Percentiles rank a stretch among this genome's conserved stretches.
These are phyloP conservation scores for Leucophenga montana DNA, from an alignment of 2,888 invertebrate species.

Conservation along the genomic window DNA sequence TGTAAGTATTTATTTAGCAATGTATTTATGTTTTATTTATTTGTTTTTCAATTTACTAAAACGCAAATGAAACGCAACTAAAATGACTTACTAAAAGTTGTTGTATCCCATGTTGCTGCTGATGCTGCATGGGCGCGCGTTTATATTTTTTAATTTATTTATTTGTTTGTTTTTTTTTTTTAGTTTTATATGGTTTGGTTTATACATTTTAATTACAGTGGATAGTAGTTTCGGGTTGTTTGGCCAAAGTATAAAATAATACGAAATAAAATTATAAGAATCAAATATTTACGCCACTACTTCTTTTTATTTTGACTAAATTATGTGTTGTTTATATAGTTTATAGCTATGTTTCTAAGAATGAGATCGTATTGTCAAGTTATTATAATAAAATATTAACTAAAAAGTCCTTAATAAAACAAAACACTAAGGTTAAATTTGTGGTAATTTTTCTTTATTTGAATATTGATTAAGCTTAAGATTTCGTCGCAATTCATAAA, in stretches of 20 bases:
- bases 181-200: conserved; percentile 19
- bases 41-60: conserved; percentile 5
- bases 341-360: conserved; percentile 6
- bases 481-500: too few relatives aligned
- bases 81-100: conserved; percentile 89
- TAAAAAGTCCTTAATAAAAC: too few relatives aligned
- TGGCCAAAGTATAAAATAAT: conserved; percentile 5
- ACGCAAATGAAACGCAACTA: conserved; percentile 49
- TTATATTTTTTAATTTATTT: conserved; percentile 25
- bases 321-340: too few relatives aligned
- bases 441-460: too few relatives aligned
- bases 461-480: too few relatives aligned
- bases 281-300: too few relatives aligned
- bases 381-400: too few relatives aligned
- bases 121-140: conserved; percentile 78
- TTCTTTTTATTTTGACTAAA: too few relatives aligned
- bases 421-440: too few relatives aligned
- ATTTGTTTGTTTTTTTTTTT: conserved; percentile 16
- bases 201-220: conserved; percentile 17
- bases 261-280: not conserved
- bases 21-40: not conserved
- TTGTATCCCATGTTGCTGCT: conserved; percentile 93
- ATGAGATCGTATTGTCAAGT: not conserved
- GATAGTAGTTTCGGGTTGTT: not conserved
- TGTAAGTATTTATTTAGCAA: not conserved